Evolutionary conservation across 2,797 vertebrate species (phyloP), one percentile per base, ranked within the genome.

Genomic region (Pangasius mekongensis): DNA sequence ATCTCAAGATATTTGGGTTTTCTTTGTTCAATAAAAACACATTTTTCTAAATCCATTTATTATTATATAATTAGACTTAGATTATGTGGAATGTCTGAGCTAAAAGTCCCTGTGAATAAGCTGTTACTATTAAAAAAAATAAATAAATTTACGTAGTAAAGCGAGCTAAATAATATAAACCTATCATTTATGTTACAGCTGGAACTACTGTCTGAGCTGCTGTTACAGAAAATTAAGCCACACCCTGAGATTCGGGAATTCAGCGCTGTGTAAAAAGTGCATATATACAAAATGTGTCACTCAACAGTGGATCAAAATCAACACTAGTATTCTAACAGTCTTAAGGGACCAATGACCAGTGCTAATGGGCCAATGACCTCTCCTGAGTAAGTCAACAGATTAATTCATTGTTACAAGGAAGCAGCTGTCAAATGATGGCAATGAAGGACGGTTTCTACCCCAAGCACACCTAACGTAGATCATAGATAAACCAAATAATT

Each of bases 401-500:
- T 86, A 83, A 86, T 86, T 64, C 56, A 86, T 86, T 83, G 83
- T 58, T 56, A 36, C 69, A 86, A 86, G 77, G 33, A 54, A 83
- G 49, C 85, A 54, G 60, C 85, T 58, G 78, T 67, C 69, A 86
- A 83, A 83, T 20, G 30, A 83, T 67, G 78, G 54, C 58, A 58
- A 85, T 33, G 71, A 78, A 58, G 74, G 33, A 87, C 36, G 24
- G 16, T 54, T 88, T 77, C 24, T 67, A 27, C 4, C 20, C 62
- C 47, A 24, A 67, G 3, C 64, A 16, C 84, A 30, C 22, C 33
- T 30, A 58, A 24, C n/a, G 52, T 39, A 85, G 69, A 74, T 85
- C 54, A 39, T 54, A 33, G 69, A 86, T 47, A 83, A 71, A 78
- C 67, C 52, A 39, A 86, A 74, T 69, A 89, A 87, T 58, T 54